Percentiles rank a stretch among this genome's conserved stretches.
Conservation (phyloP, 1,140 invertebrate genomes). For the Neotoxoptera formosana region DNA sequence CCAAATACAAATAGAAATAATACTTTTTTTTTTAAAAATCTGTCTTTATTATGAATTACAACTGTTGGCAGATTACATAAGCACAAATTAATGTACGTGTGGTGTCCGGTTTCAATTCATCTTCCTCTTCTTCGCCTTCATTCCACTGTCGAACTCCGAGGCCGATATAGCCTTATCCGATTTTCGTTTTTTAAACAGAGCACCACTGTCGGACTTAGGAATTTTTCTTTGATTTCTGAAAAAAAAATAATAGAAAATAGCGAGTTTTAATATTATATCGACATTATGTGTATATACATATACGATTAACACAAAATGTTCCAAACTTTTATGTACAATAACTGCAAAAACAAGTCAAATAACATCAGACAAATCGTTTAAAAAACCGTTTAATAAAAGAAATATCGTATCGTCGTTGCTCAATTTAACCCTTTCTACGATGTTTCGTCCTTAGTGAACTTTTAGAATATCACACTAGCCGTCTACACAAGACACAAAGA, state of each 20-base stretch:
- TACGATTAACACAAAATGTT: not conserved
- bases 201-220: conserved; percentile 8
- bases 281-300: not conserved
- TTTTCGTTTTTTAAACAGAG: conserved; percentile 49
- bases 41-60: not conserved
- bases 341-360: not conserved
- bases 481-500: not conserved
- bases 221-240: conserved; percentile 49
- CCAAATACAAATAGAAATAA: not conserved
- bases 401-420: not conserved
- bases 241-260: not conserved
- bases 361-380: not conserved
- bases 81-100: not conserved
- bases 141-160: conserved; percentile 49
- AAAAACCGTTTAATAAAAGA: not conserved
- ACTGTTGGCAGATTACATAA: not conserved
- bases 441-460: not conserved
- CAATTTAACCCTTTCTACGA: not conserved
- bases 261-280: not conserved
- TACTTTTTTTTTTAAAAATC: not conserved
- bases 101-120: conserved; percentile 23
- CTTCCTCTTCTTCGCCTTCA: conserved; percentile 46
- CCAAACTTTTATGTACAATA: not conserved
- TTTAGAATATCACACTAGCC: not conserved
- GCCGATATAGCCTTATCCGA: not conserved